These are phyloP conservation scores for Notamacropus eugenii DNA, from an alignment of 2,797 vertebrate species.

Conservation along the genomic window DNA sequence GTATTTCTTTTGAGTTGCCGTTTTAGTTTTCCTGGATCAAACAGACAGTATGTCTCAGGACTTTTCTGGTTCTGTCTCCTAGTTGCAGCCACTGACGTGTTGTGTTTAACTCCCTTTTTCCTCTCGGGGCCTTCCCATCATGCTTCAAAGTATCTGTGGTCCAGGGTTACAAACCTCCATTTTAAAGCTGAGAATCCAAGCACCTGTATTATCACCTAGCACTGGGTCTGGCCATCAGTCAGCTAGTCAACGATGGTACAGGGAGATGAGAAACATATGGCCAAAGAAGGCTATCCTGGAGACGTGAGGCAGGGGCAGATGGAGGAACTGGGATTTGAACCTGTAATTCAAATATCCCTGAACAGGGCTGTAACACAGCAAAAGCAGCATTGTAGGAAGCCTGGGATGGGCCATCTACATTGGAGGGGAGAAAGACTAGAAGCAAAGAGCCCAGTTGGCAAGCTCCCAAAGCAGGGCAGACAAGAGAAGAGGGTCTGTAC, in stretches of 20 bases:
- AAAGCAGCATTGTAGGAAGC: not conserved
- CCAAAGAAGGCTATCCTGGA: not conserved
- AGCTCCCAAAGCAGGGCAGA: not conserved
- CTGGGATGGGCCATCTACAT: not conserved
- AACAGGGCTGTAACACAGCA: not conserved
- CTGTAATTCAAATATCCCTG: not conserved
- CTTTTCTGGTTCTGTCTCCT: not conserved
- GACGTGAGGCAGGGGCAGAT: not conserved
- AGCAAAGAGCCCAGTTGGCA: not conserved
- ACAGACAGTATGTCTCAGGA: not conserved
- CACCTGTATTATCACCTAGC: not conserved
- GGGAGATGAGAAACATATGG: not conserved
- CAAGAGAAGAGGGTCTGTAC: not conserved
- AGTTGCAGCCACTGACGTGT: not conserved
- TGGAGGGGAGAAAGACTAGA: not conserved
- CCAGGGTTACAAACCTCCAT: not conserved
- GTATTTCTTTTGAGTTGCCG: not conserved
- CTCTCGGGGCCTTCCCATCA: not conserved
- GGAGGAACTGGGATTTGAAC: not conserved
- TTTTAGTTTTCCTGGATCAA: not conserved
- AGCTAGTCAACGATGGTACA: not conserved
- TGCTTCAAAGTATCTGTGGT: conserved; percentile 36
- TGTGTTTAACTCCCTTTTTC: conserved; percentile 20
- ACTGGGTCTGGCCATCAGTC: not conserved
- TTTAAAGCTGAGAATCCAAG: conserved; percentile 7